Conservation (phyloP, 1,140 invertebrate genomes). For the Metaphire vulgaris region DNA sequence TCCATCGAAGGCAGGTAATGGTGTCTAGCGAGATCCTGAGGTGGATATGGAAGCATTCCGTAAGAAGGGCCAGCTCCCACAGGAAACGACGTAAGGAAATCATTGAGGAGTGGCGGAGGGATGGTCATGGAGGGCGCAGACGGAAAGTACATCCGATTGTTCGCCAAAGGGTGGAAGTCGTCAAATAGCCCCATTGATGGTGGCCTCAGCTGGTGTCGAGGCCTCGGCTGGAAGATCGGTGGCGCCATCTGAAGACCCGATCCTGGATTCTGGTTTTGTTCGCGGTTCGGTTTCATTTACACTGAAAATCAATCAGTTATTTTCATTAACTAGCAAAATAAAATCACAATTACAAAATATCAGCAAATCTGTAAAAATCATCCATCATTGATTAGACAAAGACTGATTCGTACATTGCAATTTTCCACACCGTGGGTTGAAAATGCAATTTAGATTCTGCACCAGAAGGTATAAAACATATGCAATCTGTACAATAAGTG, state of each 20-base stretch:
- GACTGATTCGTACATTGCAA: neutral
- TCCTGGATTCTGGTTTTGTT: neutral
- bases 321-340: neutral
- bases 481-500: neutral
- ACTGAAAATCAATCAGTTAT: neutral
- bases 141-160: too few species aligned
- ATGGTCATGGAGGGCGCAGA: neutral
- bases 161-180: neutral
- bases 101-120: neutral
- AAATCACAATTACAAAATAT: neutral
- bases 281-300: neutral
- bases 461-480: neutral
- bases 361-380: too few species aligned
- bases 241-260: too few species aligned
- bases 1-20: neutral
- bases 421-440: neutral
- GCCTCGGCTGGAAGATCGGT: neutral
- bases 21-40: too few species aligned
- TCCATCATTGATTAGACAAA: neutral
- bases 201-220: neutral
- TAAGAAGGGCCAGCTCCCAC: neutral
- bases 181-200: neutral
- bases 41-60: neutral
- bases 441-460: neutral
- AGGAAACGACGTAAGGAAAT: neutral